Percentiles rank a stretch among this genome's conserved stretches.
These are phyloP conservation scores for Bombus confusus DNA, from an alignment of 1,140 invertebrate species.

Conservation along the genomic window DNA sequence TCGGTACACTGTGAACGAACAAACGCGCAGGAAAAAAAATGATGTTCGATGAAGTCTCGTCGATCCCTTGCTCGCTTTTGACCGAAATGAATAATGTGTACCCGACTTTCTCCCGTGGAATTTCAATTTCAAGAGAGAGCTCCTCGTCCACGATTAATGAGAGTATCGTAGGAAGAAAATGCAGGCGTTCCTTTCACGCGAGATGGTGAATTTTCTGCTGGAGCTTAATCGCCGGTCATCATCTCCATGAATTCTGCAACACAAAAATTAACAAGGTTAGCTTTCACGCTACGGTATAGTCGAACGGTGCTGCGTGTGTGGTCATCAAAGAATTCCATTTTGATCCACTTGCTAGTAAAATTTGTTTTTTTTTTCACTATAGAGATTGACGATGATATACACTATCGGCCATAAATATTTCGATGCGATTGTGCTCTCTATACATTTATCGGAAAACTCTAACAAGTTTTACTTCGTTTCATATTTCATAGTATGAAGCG, in stretches of 20 bases:
- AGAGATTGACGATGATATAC: too few relatives aligned
- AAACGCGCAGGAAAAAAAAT: neutral
- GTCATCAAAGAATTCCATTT: too few relatives aligned
- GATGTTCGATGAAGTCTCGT: neutral
- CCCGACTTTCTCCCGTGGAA: neutral
- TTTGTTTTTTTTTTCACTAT: too few relatives aligned
- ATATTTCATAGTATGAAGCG: too few relatives aligned
- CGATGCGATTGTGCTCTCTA: too few relatives aligned
- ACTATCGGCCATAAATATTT: too few relatives aligned
- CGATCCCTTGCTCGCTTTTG: neutral
- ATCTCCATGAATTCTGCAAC: conserved; percentile 89
- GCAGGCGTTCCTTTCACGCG: conserved; percentile 12
- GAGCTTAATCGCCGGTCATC: conserved; percentile 87
- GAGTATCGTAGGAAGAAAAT: conserved; percentile 19
- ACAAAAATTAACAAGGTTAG: conserved; percentile 42
- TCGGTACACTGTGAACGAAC: conserved; percentile 15
- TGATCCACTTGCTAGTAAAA: too few relatives aligned
- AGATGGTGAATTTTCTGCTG: neutral
- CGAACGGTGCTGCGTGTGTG: too few relatives aligned
- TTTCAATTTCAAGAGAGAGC: neutral
- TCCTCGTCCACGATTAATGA: neutral
- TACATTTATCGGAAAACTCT: too few relatives aligned
- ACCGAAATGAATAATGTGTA: neutral
- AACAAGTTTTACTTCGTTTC: too few relatives aligned
- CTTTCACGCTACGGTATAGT: neutral